Evolutionary conservation across 2,888 invertebrate genomes (phyloP), one percentile per base, ranked within the genome.

Genomic region (Orthosia cruda): DNA sequence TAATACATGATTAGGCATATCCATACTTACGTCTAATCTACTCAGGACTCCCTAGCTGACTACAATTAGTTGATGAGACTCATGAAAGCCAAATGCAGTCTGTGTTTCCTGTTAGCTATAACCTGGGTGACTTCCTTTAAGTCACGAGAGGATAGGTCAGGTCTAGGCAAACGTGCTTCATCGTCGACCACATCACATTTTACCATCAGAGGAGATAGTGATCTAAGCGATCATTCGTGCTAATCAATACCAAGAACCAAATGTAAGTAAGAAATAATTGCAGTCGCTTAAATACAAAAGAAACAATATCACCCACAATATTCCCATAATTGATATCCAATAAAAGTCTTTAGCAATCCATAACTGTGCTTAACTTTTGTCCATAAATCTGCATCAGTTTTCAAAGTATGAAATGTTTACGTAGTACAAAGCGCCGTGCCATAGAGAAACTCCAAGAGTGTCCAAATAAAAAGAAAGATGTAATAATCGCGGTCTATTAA

Each of bases 401-500:
- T 20, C 63, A 15, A 58, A 78, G 73, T 71, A 82, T 82, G 66
- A 84, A 86, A 85, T 86, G 81, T 82, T 81, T 72, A 77, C 68
- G 78, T 62, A 57, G 77, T 81, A 86, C 77, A 79, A 81, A 83
- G 83, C 72, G 77, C 80, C 62, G 74, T 32, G 26, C 62, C 55
- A 49, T 13, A 16, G 55, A 32, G 58, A 75, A 85, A 77, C 83
- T 80, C 69, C 71, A 71, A 57, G 47, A 85, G 80, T 79, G 67
- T 70, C 72, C 66, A 74, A 85, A 87, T 85, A 87, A 87, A 88
- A 86, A 79, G 71, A 81, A 84, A 76, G 79, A 83, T 80, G 83
- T 85, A 87, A 88, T 91, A 90, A 91, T 91, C 86, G 89, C 72
- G 87, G 84, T 86, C 89, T 91, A 91, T 92, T 91, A 91, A 88